Evolutionary conservation across 1,140 invertebrate species (phyloP).

Genomic region (Anoplophora glabripennis): DNA sequence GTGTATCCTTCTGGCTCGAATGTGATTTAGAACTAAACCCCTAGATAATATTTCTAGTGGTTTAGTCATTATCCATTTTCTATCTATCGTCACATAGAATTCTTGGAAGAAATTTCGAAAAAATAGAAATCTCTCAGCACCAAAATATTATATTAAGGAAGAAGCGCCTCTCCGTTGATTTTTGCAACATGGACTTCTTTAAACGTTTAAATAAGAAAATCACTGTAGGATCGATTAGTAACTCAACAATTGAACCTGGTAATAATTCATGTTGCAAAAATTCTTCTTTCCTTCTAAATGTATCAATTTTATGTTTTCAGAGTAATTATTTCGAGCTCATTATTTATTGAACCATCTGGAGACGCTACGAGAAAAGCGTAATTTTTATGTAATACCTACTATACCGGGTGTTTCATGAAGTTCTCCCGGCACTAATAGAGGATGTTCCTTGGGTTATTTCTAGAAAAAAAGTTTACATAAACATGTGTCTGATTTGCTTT

Average conservation of each 20-base stretch:
- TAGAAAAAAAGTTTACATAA: too few relatives aligned
- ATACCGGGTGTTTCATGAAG: too few relatives aligned
- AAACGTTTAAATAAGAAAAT: too few relatives aligned
- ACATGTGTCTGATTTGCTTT: too few relatives aligned
- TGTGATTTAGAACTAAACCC: too few relatives aligned
- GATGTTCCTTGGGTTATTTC: too few relatives aligned
- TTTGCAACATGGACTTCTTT: not conserved
- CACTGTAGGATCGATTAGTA: too few relatives aligned
- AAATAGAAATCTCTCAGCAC: conserved; percentile 7
- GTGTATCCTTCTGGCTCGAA: too few relatives aligned
- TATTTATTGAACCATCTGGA: conserved; percentile 47
- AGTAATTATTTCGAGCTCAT: conserved; percentile 26
- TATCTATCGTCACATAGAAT: too few relatives aligned
- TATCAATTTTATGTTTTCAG: conserved; percentile 18
- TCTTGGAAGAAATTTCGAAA: not conserved
- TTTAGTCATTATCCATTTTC: too few relatives aligned
- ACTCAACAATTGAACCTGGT: conserved; percentile 31
- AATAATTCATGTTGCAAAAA: conserved; percentile 26
- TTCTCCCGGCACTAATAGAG: too few relatives aligned
- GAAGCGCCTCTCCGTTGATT: not conserved
- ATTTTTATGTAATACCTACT: conserved; percentile 44
- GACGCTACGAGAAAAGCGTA: conserved; percentile 43
- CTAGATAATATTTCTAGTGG: too few relatives aligned
- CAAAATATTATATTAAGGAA: not conserved
- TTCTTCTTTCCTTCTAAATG: conserved; percentile 2